Conservation (phyloP, 2,797 vertebrate genomes). For the Catostomus latipinnis region DNA sequence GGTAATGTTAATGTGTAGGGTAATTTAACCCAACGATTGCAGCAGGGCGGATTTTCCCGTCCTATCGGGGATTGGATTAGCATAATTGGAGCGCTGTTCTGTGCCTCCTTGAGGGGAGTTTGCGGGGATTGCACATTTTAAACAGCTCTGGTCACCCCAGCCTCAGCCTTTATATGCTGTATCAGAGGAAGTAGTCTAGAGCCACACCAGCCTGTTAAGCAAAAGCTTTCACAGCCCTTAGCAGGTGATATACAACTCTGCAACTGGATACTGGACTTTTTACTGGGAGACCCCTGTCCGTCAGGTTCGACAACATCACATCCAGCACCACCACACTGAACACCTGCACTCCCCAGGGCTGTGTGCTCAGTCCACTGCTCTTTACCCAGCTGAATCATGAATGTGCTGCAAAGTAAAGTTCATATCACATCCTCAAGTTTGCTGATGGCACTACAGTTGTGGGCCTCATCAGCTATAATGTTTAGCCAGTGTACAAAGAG, state of each 20-base stretch:
- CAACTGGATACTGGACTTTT: no score
- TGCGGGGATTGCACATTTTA: slow-evolving; percentile 30
- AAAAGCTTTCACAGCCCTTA: slow-evolving; percentile 21
- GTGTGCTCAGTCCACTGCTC: no score
- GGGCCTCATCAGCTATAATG: no score
- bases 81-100: slow-evolving; percentile 48
- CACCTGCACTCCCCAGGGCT: no score
- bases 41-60: slow-evolving; percentile 21
- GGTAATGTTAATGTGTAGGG: slow-evolving; percentile 3
- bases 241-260: not conserved
- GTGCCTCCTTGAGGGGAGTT: slow-evolving; percentile 19
- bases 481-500: no score
- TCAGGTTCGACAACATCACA: no score
- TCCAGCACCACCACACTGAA: no score
- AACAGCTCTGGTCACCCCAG: slow-evolving; percentile 11
- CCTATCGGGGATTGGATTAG: slow-evolving; percentile 26
- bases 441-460: no score
- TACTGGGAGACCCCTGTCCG: no score
- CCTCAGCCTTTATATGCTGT: not conserved
- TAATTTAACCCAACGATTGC: slow-evolving; percentile 38
- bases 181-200: slow-evolving; percentile 28
- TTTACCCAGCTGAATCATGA: no score
- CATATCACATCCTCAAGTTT: no score
- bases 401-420: no score
- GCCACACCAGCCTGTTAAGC: slow-evolving; percentile 35